These are phyloP conservation scores for Toxostoma redivivum DNA, from an alignment of 2,113 vertebrate genomes.

Conservation along the genomic window DNA sequence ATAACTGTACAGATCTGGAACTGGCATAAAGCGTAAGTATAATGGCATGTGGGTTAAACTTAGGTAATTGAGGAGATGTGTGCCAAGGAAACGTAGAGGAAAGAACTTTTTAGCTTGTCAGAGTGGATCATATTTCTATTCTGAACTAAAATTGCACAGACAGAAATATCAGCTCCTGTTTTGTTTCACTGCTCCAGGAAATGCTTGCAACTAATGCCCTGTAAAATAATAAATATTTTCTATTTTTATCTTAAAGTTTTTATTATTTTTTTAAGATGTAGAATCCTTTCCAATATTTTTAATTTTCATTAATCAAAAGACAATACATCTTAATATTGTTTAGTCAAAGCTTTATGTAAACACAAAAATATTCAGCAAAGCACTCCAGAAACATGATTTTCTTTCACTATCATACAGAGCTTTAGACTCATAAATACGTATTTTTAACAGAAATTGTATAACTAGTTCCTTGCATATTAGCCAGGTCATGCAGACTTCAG, in stretches of 20 bases:
- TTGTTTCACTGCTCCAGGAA: neutral
- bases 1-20: slow-evolving; percentile 49
- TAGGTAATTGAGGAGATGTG: neutral
- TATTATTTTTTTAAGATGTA: neutral
- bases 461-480: neutral
- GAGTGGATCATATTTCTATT: slow-evolving; percentile 22
- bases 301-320: neutral
- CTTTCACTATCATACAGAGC: neutral
- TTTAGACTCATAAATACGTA: neutral
- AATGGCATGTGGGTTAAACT: slow-evolving; percentile 52
- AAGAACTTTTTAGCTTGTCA: slow-evolving; percentile 42
- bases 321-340: neutral
- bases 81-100: slow-evolving; percentile 12
- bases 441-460: neutral
- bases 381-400: neutral
- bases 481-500: neutral
- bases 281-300: neutral
- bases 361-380: neutral
- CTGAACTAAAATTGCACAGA: neutral
- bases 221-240: neutral
- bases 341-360: neutral
- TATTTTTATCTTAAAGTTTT: neutral
- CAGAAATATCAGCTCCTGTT: slow-evolving; percentile 27
- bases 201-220: neutral
- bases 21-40: neutral